Evolutionary conservation across 2,888 invertebrate species (phyloP).

Genomic region (Octonoba sinensis): DNA sequence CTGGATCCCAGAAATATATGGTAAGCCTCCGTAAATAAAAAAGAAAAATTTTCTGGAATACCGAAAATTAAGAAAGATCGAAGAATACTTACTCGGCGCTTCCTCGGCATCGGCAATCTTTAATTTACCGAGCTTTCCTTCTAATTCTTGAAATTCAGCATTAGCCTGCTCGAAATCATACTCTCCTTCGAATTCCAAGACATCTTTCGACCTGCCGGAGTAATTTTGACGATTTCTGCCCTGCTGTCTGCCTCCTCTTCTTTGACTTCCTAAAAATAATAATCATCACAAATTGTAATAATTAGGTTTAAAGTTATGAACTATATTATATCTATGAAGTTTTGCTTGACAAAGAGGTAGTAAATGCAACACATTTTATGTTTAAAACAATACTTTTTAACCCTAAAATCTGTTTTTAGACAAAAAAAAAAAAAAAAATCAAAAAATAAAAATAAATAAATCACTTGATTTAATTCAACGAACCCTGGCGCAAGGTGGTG

Average conservation of each 20-base stretch:
- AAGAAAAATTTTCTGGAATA: background rate
- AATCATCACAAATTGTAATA: background rate
- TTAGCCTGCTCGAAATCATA: constrained; percentile 99
- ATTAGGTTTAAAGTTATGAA: too few relatives aligned
- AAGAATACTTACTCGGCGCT: constrained; percentile 21
- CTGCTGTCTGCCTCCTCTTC: constrained; percentile 47
- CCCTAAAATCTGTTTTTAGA: too few relatives aligned
- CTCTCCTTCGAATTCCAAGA: constrained; percentile 91
- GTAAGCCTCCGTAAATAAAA: background rate
- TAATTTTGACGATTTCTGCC: constrained; percentile 53
- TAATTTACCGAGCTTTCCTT: constrained; percentile 84
- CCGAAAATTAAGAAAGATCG: background rate
- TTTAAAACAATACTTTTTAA: too few relatives aligned
- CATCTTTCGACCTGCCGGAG: constrained; percentile 56
- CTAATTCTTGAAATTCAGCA: constrained; percentile 94
- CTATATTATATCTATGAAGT: too few relatives aligned
- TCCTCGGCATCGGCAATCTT: constrained; percentile 75
- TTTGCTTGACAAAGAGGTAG: too few relatives aligned
- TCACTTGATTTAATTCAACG: too few relatives aligned
- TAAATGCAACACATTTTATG: too few relatives aligned
- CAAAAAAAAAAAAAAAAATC: too few relatives aligned
- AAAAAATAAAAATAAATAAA: too few relatives aligned
- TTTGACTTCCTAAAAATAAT: constrained; percentile 39
- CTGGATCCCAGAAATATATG: too few relatives aligned
- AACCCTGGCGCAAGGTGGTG: too few relatives aligned